Conservation (phyloP, 1,140 invertebrate genomes). For the Neelides sp. region DNA sequence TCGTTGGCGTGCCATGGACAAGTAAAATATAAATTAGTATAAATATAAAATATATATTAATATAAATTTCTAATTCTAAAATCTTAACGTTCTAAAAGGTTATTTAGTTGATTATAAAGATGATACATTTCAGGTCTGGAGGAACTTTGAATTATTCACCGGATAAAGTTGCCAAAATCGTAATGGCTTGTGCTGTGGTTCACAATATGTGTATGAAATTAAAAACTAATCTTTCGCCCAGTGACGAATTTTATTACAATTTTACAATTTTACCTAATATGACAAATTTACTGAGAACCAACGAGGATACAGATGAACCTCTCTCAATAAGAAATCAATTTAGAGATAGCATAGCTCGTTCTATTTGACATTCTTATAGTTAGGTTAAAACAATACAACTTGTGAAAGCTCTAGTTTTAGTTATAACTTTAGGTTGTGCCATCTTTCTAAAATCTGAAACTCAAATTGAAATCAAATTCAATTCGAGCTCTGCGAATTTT, state of each 20-base stretch:
- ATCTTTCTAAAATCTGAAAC: no score
- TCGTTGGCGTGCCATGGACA: constrained; percentile 12
- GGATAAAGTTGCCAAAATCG: constrained; percentile 10
- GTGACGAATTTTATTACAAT: not conserved
- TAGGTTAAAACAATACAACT: not conserved
- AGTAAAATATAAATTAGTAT: constrained; percentile 4
- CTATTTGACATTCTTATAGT: no score
- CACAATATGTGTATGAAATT: constrained; percentile 9
- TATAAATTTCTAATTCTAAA: constrained; percentile 3
- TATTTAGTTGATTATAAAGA: not conserved
- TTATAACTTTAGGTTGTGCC: not conserved
- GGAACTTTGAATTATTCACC: not conserved
- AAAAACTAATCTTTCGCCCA: not conserved
- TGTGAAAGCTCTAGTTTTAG: not conserved
- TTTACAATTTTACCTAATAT: not conserved
- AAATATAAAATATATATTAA: not conserved
- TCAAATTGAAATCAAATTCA: no score
- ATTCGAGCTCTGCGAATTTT: no score
- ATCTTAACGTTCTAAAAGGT: not conserved
- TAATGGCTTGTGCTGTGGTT: constrained; percentile 2
- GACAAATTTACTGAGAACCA: no score
- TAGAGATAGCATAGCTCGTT: not conserved
- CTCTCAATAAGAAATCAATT: not conserved
- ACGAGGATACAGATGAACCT: no score
- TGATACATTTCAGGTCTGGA: constrained; percentile 7